Percentiles rank a stretch among this genome's conserved stretches.
phyloP scores from a whole-genome alignment of 2,113 vertebrate genomes.

The Crotalus tigris region DNA sequence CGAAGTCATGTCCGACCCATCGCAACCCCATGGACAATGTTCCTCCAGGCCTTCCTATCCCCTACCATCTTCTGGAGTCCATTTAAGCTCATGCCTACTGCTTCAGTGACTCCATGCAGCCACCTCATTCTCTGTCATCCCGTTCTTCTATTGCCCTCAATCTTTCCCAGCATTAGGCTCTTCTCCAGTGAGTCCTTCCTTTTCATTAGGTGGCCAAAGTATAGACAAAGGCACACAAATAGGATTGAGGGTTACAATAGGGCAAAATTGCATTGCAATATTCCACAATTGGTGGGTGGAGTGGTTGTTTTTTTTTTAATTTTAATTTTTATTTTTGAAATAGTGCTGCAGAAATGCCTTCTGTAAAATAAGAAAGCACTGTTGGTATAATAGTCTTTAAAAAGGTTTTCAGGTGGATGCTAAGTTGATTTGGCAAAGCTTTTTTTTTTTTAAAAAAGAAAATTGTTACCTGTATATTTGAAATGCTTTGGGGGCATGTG shows the following conservation, averaged over 20 bases:
- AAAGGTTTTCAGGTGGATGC: slow-evolving; percentile 48
- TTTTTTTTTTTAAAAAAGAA: slow-evolving; percentile 31
- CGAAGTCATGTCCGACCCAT: too few relatives aligned
- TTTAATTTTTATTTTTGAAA: slow-evolving; percentile 20
- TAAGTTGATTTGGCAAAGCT: slow-evolving; percentile 57
- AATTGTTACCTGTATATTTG: slow-evolving; percentile 46
- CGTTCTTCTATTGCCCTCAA: too few relatives aligned
- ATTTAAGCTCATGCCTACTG: too few relatives aligned
- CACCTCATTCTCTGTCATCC: too few relatives aligned
- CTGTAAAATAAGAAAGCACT: slow-evolving; percentile 35
- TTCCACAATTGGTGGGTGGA: not conserved
- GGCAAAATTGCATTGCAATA: not conserved
- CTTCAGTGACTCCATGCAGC: too few relatives aligned
- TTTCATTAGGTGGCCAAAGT: too few relatives aligned
- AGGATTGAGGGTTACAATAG: not conserved
- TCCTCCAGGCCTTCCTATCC: too few relatives aligned
- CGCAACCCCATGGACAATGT: too few relatives aligned
- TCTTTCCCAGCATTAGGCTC: too few relatives aligned
- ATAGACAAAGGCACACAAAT: not conserved
- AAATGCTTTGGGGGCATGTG: slow-evolving; percentile 59
- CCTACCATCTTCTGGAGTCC: too few relatives aligned
- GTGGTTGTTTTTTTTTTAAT: too few relatives aligned
- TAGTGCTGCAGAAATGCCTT: slow-evolving; percentile 23
- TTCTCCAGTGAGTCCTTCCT: too few relatives aligned
- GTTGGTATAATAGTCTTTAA: slow-evolving; percentile 34